phyloP scores from a whole-genome alignment of 2,888 invertebrate species.

The Platypus cylindrus region DNA sequence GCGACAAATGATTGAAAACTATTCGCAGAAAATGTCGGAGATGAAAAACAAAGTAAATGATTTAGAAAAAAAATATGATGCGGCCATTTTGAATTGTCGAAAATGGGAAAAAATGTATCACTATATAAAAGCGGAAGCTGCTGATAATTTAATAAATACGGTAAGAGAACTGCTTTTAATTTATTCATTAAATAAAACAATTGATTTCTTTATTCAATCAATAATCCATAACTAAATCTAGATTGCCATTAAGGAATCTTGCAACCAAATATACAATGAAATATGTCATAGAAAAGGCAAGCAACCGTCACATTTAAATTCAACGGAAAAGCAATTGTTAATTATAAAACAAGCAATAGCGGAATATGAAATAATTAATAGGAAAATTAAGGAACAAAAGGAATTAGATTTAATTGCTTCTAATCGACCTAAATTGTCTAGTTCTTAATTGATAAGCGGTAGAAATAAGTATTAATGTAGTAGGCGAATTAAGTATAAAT shows the following conservation, averaged over 20 bases:
- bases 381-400: slow-evolving; percentile 8
- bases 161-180: too few relatives aligned
- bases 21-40: slow-evolving; percentile 7
- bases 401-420: slow-evolving; percentile 12
- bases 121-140: slow-evolving; percentile 8
- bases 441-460: not conserved
- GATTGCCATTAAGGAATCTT: slow-evolving; percentile 15
- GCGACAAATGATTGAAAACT: slow-evolving; percentile 7
- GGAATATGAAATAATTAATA: slow-evolving; percentile 16
- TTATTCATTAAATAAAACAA: too few relatives aligned
- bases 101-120: slow-evolving; percentile 17
- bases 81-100: slow-evolving; percentile 7
- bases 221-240: too few relatives aligned
- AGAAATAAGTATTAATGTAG: not conserved
- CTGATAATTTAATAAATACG: slow-evolving; percentile 9
- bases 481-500: too few relatives aligned
- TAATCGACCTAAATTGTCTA: slow-evolving; percentile 10
- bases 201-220: too few relatives aligned
- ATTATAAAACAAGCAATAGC: slow-evolving; percentile 16
- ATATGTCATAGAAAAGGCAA: slow-evolving; percentile 16
- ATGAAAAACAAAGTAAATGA: slow-evolving; percentile 12
- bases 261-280: slow-evolving; percentile 15
- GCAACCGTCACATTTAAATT: slow-evolving; percentile 10
- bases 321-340: slow-evolving; percentile 15
- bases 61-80: slow-evolving; percentile 14